These are phyloP conservation scores for Lepidotrigona ventralis DNA, from an alignment of 1,140 invertebrate species.

Conservation along the genomic window DNA sequence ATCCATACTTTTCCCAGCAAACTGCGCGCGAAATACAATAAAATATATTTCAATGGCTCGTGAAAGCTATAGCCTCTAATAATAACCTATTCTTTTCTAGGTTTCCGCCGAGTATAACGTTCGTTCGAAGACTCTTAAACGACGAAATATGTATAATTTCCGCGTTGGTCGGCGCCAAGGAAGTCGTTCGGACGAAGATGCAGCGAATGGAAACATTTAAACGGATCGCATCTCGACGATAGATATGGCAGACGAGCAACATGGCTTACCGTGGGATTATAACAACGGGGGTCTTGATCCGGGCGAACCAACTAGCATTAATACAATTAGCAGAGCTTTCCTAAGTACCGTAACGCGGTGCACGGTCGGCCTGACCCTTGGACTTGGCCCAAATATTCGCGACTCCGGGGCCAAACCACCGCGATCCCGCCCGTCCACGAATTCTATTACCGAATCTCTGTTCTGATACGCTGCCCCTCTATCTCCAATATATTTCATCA, in stretches of 20 bases:
- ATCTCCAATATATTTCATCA: slow-evolving; percentile 28
- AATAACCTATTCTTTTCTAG: neutral
- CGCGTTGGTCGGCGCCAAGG: neutral
- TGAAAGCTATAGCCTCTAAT: neutral
- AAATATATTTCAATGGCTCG: neutral
- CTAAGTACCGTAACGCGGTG: slow-evolving; percentile 72
- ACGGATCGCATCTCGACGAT: slow-evolving; percentile 58
- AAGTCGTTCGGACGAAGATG: slow-evolving; percentile 10
- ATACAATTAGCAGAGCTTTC: slow-evolving; percentile 78
- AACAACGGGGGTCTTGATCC: slow-evolving; percentile 67
- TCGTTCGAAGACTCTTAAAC: neutral
- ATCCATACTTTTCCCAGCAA: neutral
- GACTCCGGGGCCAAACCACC: slow-evolving; percentile 38
- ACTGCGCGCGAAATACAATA: neutral
- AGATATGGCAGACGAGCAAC: slow-evolving; percentile 64
- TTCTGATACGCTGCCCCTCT: neutral
- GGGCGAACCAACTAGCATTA: slow-evolving; percentile 76
- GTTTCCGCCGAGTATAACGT: neutral
- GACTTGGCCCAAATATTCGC: slow-evolving; percentile 74
- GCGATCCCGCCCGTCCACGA: slow-evolving; percentile 23
- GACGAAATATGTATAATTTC: neutral
- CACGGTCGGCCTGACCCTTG: slow-evolving; percentile 66
- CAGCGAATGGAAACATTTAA: slow-evolving; percentile 46
- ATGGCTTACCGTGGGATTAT: slow-evolving; percentile 67
- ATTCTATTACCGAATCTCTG: slow-evolving; percentile 51